Evolutionary conservation across 37 sponge, comb jelly and placozoan genomes (phyloP), one percentile per base, ranked within the genome.

Genomic region (Ephydatia muelleri): DNA sequence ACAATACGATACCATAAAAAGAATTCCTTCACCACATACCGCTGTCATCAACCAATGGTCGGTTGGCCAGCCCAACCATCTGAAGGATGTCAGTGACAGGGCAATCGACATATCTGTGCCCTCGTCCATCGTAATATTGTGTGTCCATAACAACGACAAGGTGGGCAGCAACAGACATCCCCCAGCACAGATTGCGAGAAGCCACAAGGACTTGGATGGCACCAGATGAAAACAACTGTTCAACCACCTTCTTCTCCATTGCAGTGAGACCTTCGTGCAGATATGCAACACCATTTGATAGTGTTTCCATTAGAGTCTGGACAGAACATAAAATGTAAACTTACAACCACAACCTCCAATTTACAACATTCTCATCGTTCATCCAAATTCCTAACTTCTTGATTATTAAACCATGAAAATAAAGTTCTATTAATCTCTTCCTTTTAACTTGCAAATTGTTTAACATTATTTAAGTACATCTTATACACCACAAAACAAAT

Each of bases 101-200:
- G 65, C 95, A 97, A 91, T 99, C 99, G 39, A 97, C 97, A 74
- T 99, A 99, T 92, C 92, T 90, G 93, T 99, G 99, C 29, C 90
- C 90, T 67, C 92, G 67, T 2, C 99, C 99, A 78, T 99, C 99
- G 77, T 92, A 99, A 81, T 92, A 96, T 85, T 97, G 97, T 36
- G 99, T 99, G 77, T 99, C 99, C 95, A 99, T 96, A 85, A 99
- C 72, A 38, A 99, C 89, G 31, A 95, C 94, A n/a, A 99, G 91
- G 78, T 99, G 90, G 36, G 96, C 86, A 25, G 83, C 88, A 73
- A 90, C 78, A 22, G 37, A 78, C 71, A 97, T 83, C 1, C 90
- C 94, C 97, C 95, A 99, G 73, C 92, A 91, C 35, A 99, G 84
- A 83, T 72, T 91, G 32, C 91, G 77, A 0, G 99, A 97, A 11